Percentiles rank a stretch among this genome's conserved stretches.
These are phyloP conservation scores for Brachyhypopomus occidentalis DNA, from an alignment of 2,113 vertebrate species.

Conservation along the genomic window DNA sequence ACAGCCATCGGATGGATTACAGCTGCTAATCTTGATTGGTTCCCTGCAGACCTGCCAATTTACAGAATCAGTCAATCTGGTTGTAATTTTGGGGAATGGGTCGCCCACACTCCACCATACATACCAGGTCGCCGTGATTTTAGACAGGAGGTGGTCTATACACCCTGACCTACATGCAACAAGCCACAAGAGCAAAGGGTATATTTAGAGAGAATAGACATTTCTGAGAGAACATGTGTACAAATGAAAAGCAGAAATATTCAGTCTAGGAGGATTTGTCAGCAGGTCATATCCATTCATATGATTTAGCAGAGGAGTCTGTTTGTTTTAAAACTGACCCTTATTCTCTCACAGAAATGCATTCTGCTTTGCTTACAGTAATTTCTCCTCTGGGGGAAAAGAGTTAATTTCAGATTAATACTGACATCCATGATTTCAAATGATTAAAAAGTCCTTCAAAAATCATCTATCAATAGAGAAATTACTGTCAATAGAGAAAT, in stretches of 20 bases:
- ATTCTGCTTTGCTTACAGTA: background rate
- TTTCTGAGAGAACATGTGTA: background rate
- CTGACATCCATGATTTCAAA: background rate
- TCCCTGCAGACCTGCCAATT: slow-evolving; percentile 6
- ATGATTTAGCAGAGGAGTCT: background rate
- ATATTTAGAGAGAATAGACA: slow-evolving; percentile 23
- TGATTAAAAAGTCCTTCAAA: background rate
- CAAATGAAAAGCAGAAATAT: no score
- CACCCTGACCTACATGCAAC: slow-evolving; percentile 35
- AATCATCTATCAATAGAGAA: slow-evolving; percentile 13
- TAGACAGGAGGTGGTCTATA: background rate
- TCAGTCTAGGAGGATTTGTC: background rate
- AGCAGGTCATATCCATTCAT: background rate
- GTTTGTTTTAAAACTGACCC: background rate
- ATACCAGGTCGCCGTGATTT: slow-evolving; percentile 5
- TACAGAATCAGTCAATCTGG: slow-evolving; percentile 37
- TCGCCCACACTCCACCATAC: background rate
- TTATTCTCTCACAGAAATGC: background rate
- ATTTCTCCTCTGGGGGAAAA: background rate
- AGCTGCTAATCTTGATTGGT: slow-evolving; percentile 32
- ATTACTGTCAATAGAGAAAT: slow-evolving; percentile 12
- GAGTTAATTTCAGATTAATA: slow-evolving; percentile 1
- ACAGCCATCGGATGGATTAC: slow-evolving; percentile 18
- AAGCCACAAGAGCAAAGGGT: slow-evolving; percentile 11
- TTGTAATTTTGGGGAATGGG: slow-evolving; percentile 7